Evolutionary conservation across 2,888 invertebrate species (phyloP).

Genomic region (Schrankia costaestrigalis): DNA sequence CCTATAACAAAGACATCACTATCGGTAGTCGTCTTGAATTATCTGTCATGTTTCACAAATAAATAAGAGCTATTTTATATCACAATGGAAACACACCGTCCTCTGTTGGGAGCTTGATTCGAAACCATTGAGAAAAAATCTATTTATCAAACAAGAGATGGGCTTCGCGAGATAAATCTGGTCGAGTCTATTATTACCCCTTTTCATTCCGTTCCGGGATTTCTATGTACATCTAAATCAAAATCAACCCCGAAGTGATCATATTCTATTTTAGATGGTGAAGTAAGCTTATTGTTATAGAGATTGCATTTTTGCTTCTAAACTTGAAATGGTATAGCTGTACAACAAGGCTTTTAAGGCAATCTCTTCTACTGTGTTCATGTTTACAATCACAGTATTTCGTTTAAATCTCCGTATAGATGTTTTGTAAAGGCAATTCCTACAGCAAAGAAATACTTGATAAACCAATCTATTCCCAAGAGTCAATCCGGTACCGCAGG

Average conservation of each 20-base stretch:
- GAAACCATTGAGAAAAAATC: conserved; percentile 60
- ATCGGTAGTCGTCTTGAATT: conserved; percentile 73
- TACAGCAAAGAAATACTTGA: too few relatives aligned
- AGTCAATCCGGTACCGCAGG: too few relatives aligned
- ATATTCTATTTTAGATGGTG: too few relatives aligned
- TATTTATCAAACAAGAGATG: conserved; percentile 74
- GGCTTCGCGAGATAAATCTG: conserved; percentile 64
- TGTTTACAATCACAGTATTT: too few relatives aligned
- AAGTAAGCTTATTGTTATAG: too few relatives aligned
- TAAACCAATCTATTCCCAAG: too few relatives aligned
- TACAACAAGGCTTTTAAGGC: too few relatives aligned
- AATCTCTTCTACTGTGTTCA: too few relatives aligned
- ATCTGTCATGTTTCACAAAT: conserved; percentile 75
- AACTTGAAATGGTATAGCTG: too few relatives aligned
- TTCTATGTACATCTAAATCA: conserved; percentile 32
- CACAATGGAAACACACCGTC: conserved; percentile 63
- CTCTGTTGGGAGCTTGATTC: conserved; percentile 55
- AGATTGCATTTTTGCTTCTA: too few relatives aligned
- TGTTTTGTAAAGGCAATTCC: too few relatives aligned
- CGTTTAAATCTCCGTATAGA: too few relatives aligned
- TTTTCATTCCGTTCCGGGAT: conserved; percentile 54
- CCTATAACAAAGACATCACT: conserved; percentile 69
- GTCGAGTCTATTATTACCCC: conserved; percentile 68
- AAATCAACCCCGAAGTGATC: conserved; percentile 31
- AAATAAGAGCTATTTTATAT: conserved; percentile 72